Percentiles rank a stretch among this genome's conserved stretches.
phyloP scores from a whole-genome alignment of 2,113 vertebrate species.

The Pardalotus punctatus region DNA sequence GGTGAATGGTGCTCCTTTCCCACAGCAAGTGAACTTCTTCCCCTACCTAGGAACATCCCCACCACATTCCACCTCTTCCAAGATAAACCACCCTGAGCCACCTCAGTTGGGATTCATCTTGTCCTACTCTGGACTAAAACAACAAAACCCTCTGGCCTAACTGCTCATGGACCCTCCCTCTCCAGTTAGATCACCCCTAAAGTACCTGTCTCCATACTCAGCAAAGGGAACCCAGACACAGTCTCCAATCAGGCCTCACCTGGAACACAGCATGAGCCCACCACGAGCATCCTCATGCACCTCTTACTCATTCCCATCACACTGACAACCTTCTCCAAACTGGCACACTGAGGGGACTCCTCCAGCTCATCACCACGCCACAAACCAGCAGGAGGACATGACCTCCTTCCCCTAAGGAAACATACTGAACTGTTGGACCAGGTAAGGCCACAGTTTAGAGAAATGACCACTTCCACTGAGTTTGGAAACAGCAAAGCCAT shows the following conservation, averaged over 20 bases:
- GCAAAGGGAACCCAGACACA: neutral
- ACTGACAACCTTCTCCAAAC: neutral
- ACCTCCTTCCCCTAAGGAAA: neutral
- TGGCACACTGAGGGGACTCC: neutral
- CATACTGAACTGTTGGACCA: neutral
- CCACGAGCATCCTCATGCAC: rapidly evolving
- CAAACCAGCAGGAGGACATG: neutral
- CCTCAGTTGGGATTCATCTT: neutral
- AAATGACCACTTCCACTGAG: neutral
- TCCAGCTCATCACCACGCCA: neutral
- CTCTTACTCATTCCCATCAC: neutral
- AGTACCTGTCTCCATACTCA: neutral
- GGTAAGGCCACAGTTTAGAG: neutral
- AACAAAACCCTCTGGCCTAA: neutral
- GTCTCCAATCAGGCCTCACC: neutral
- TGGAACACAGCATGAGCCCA: neutral
- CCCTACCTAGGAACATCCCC: neutral
- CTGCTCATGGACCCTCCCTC: neutral
- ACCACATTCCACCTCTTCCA: neutral
- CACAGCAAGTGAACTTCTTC: neutral
- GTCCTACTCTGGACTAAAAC: neutral
- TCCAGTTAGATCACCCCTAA: neutral
- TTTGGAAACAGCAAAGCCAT: neutral
- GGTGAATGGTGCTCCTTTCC: neutral
- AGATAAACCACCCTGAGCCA: neutral